A percentile compares a stretch with the other conserved stretches of the same genome.
Evolutionary conservation across 2,113 vertebrate species (phyloP).

Genomic region (Xenopus tropicalis): DNA sequence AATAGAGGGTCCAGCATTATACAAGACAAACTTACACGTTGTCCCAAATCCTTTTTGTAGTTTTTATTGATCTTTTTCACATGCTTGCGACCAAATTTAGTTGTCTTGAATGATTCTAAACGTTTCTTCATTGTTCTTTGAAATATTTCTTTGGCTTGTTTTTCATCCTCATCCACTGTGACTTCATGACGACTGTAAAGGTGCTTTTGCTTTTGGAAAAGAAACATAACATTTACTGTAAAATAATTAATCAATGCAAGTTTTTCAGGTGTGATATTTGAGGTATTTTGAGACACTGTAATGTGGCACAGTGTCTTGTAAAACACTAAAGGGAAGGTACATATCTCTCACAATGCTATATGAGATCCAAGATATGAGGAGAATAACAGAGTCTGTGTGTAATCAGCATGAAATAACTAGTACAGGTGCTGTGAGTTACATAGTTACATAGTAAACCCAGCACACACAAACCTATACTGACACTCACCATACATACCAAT

Average conservation of each 20-base stretch:
- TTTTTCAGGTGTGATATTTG: neutral
- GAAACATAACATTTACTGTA: conserved; percentile 21
- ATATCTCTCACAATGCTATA: too few species aligned
- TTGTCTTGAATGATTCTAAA: conserved; percentile 90
- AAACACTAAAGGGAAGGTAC: too few species aligned
- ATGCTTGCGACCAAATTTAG: conserved; percentile 81
- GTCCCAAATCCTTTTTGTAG: conserved; percentile 75
- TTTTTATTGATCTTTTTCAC: conserved; percentile 79
- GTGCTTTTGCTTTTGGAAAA: conserved; percentile 74
- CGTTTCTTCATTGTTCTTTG: conserved; percentile 93
- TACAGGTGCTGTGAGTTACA: too few species aligned
- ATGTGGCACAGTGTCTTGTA: too few species aligned
- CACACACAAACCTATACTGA: too few species aligned
- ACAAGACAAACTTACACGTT: conserved; percentile 63
- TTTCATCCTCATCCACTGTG: conserved; percentile 75
- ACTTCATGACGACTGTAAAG: conserved; percentile 87
- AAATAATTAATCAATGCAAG: neutral
- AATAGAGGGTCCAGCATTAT: too few species aligned
- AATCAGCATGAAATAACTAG: too few species aligned
- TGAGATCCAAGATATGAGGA: too few species aligned
- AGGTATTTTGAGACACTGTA: too few species aligned
- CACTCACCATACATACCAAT: too few species aligned
- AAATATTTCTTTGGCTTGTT: conserved; percentile 91
- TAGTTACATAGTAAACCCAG: too few species aligned
- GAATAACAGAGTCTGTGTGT: too few species aligned